A percentile compares a stretch with the other conserved stretches of the same genome.
Evolutionary conservation across 2,113 vertebrate species (phyloP).

Genomic region (Tetrao urogallus): DNA sequence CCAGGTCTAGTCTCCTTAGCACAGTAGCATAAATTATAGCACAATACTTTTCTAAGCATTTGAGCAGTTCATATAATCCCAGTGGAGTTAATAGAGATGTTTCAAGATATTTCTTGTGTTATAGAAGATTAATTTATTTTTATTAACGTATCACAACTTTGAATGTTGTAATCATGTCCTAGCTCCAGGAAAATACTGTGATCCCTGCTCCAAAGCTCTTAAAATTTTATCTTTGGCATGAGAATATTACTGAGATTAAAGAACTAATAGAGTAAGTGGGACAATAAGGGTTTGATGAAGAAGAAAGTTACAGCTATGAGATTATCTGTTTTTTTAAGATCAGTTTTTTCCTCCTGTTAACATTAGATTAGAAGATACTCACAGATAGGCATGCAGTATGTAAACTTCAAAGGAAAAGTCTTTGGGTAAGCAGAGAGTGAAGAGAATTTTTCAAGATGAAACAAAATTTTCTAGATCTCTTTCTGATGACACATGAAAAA

Average conservation of each 20-base stretch:
- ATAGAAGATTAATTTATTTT: constrained; percentile 39
- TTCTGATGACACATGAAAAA: neutral
- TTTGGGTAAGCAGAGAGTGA: neutral
- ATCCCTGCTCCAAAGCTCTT: constrained; percentile 21
- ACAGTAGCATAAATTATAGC: neutral
- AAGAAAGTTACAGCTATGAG: neutral
- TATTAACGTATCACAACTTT: neutral
- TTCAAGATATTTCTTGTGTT: constrained; percentile 14
- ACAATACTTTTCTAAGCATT: neutral
- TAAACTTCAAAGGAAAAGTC: neutral
- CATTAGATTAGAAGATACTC: neutral
- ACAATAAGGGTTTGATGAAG: neutral
- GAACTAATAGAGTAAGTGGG: neutral
- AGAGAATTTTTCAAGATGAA: neutral
- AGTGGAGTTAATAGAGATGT: constrained; percentile 4
- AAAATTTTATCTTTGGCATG: neutral
- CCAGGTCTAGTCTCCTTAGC: neutral
- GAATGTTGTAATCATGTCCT: constrained; percentile 19
- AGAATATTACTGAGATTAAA: constrained; percentile 16
- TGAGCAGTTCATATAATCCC: constrained; percentile 2
- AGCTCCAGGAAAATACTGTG: constrained; percentile 30
- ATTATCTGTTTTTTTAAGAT: neutral
- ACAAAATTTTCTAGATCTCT: neutral
- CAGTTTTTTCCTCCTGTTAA: neutral
- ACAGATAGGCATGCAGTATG: neutral